Conservation (phyloP, 2,888 invertebrate genomes). For the Colostygia pectinataria region DNA sequence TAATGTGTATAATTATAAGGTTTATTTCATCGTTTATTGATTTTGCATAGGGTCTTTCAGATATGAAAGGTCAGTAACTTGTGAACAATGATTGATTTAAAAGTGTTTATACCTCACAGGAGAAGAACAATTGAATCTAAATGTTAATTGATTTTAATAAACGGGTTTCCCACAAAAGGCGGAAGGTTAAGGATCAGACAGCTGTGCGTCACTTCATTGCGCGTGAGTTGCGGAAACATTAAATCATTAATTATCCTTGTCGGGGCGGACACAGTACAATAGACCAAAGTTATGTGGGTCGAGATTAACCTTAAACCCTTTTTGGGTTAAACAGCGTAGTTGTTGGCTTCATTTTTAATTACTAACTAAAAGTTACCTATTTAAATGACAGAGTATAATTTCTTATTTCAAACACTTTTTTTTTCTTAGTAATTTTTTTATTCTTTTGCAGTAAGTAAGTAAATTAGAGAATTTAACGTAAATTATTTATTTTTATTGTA, state of each 20-base stretch:
- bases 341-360: conserved; percentile 18
- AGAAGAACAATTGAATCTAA: too few species aligned
- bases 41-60: too few species aligned
- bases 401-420: neutral
- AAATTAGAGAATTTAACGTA: too few species aligned
- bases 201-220: conserved; percentile 45
- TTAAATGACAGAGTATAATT: conserved; percentile 2
- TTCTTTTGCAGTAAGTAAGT: too few species aligned
- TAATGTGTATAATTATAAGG: too few species aligned
- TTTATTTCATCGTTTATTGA: too few species aligned
- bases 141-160: too few species aligned
- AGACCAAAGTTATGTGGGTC: conserved; percentile 33
- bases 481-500: too few species aligned
- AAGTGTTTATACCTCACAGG: too few species aligned
- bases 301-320: conserved; percentile 38
- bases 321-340: conserved; percentile 27
- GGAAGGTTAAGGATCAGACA: conserved; percentile 45
- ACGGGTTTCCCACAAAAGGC: conserved; percentile 5
- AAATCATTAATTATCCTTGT: conserved; percentile 55
- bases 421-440: too few species aligned
- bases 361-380: conserved; percentile 12
- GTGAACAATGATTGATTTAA: too few species aligned
- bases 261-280: conserved; percentile 42
- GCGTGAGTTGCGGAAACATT: conserved; percentile 57
- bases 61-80: too few species aligned